These are phyloP conservation scores for Lasioglossum vierecki DNA, from an alignment of 2,888 invertebrate genomes.

Conservation along the genomic window DNA sequence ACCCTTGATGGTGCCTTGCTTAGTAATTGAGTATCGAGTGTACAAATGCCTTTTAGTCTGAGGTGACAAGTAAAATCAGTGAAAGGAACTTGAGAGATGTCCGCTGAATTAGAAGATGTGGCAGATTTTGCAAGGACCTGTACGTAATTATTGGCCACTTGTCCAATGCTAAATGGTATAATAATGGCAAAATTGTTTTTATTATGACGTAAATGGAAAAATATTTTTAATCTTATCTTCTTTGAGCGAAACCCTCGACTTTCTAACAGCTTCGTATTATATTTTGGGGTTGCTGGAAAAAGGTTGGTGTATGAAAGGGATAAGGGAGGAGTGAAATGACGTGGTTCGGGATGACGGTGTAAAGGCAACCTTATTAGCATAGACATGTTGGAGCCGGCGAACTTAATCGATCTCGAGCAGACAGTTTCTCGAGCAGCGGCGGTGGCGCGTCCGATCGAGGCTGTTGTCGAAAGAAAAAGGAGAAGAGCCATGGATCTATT, in stretches of 20 bases:
- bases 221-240: neutral
- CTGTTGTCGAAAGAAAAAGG: conserved; percentile 38
- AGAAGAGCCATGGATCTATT: conserved; percentile 62
- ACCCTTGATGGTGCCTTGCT: too few relatives aligned
- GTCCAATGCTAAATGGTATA: neutral
- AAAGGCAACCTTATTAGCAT: conserved; percentile 3
- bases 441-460: conserved; percentile 11
- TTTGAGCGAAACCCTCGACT: neutral
- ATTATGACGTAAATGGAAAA: neutral
- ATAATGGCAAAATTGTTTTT: neutral
- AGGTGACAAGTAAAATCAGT: too few relatives aligned
- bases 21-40: too few relatives aligned
- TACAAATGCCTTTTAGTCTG: too few relatives aligned
- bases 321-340: neutral
- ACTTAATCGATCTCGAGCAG: conserved; percentile 18
- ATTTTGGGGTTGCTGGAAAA: neutral
- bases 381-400: neutral
- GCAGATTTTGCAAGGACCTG: too few relatives aligned
- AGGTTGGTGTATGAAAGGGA: neutral
- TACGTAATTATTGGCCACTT: neutral
- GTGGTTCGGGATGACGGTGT: neutral
- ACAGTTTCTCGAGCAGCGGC: conserved; percentile 14
- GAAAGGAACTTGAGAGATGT: too few relatives aligned
- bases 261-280: neutral
- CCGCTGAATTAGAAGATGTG: too few relatives aligned